Evolutionary conservation across 1,140 invertebrate genomes (phyloP).

Genomic region (Cydia splendana): DNA sequence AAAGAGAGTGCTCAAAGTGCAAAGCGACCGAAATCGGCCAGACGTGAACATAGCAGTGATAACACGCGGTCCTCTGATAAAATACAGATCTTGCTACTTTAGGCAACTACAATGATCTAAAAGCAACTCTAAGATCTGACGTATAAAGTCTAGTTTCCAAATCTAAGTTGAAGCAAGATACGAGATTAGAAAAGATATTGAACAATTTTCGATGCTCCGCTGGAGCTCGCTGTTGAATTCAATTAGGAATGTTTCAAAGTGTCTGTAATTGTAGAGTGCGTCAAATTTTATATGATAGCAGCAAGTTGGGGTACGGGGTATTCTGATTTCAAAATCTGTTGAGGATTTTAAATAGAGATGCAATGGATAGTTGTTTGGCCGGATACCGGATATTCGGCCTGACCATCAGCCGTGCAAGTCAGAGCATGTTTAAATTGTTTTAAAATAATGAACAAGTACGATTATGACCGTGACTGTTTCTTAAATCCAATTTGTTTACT

Average conservation of each 20-base stretch:
- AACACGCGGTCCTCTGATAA: neutral
- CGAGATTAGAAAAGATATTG: neutral
- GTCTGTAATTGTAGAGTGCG: neutral
- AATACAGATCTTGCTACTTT: neutral
- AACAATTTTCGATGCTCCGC: constrained; percentile 2
- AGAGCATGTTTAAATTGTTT: no score
- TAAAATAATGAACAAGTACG: no score
- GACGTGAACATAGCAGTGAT: neutral
- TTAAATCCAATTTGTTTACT: no score
- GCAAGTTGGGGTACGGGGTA: no score
- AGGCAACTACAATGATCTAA: neutral
- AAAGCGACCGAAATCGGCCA: neutral
- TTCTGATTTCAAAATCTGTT: no score
- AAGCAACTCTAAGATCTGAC: neutral
- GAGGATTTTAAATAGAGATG: no score
- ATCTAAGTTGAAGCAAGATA: neutral
- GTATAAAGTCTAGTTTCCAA: neutral
- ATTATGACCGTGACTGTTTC: no score
- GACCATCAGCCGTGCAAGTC: no score
- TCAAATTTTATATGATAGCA: neutral
- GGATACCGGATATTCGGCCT: no score
- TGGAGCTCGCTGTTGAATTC: neutral
- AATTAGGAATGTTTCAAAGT: neutral
- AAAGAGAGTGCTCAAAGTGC: constrained; percentile 2
- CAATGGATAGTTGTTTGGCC: no score